Base-by-base conservation (phyloP, 2,888 invertebrate genomes). In the Cotesia congregata region DNA sequence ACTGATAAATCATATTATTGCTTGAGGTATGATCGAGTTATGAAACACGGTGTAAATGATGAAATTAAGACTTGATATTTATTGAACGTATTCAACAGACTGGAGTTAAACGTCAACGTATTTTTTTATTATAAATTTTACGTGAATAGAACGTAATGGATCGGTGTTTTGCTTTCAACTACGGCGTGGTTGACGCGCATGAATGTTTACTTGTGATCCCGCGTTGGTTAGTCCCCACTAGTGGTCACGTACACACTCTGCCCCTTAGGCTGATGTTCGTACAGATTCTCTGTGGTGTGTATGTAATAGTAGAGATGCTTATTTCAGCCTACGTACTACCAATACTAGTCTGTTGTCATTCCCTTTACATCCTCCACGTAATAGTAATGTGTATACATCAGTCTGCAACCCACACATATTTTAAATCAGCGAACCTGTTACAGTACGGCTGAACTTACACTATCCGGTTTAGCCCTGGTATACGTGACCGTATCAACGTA, bases 181-280 rank as follows among this genome's bases (percentile, higher is more conserved):
- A 82, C 83, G 79, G 83, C 82, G 74, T 81, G 81, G 79, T 72
- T 79, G 79, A 78, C 79, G 80, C 77, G 82, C 82, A 79, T 79
- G 79, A 83, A 85, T 86, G 85, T 86, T 86, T 86, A 86, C 83
- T 82, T 84, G 82, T 73, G 70, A 75, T 50, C 60, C 17, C 68
- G 12, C 41, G 60, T 60, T 69, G 7, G 64, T 70, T 40, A 50
- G 17, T 64, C 72, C 38, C 62, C 73, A n/a, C 59, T 62, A 74
- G 72, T 64, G 40, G 6, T 38, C 41, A 60, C 38, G 15, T 6
- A 64, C 67, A 6, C 40, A 17, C 9, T 64, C 39, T 72, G 7
- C 64, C 12, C 50, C 50, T 50, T 12, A 12, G 12, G 7, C 50
- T 50, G 9, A 12, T 50, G 50, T 6, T 50, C 30, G 50, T 50